Evolutionary conservation across 2,113 vertebrate species (phyloP).

Genomic region (Nycticryphes semicollaris): DNA sequence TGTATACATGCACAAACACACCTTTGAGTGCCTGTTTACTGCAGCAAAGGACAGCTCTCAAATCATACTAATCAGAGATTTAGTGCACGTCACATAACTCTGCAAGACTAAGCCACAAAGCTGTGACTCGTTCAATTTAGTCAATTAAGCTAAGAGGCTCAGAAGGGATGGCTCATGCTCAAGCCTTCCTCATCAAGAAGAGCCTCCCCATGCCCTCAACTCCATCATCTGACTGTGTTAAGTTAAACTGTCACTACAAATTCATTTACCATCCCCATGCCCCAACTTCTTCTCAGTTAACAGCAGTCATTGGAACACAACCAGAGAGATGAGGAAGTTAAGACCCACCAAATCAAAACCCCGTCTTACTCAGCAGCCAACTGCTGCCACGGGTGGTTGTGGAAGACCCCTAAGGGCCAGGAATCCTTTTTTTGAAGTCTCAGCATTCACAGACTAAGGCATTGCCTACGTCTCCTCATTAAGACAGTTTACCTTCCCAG

Average conservation of each 20-base stretch:
- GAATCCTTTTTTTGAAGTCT: neutral
- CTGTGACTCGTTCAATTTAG: neutral
- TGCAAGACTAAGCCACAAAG: neutral
- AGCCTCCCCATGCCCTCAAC: neutral
- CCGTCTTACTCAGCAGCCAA: neutral
- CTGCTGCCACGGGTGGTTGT: neutral
- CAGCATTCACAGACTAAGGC: neutral
- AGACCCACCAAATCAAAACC: neutral
- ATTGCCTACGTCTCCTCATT: neutral
- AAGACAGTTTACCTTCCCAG: neutral
- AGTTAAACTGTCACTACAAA: neutral
- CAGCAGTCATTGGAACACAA: neutral
- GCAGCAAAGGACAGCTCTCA: neutral
- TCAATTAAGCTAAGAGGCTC: neutral
- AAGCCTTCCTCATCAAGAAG: neutral
- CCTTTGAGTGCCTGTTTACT: neutral
- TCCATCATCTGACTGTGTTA: neutral
- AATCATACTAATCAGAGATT: neutral
- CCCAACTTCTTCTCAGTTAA: neutral
- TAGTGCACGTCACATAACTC: accelerated
- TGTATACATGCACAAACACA: accelerated
- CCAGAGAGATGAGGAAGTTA: neutral
- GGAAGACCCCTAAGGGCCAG: neutral
- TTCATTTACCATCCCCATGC: neutral
- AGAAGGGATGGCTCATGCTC: neutral